Percentiles rank a stretch among this genome's conserved stretches.
Evolutionary conservation across 2,888 invertebrate species (phyloP).

Genomic region (Dromius quadrimaculatus): DNA sequence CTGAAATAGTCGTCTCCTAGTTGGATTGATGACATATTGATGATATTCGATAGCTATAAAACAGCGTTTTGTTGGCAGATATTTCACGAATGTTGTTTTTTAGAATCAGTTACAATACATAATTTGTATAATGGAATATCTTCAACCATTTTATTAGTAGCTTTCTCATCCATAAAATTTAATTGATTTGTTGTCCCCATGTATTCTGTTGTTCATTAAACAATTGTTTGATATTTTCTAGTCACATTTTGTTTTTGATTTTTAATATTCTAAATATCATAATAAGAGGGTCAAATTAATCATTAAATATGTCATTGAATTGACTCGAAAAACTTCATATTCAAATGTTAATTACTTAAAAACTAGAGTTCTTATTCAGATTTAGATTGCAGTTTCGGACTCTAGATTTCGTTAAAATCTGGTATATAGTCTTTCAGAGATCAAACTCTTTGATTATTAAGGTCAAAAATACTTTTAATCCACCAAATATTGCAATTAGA

Average conservation of each 20-base stretch:
- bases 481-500: too few relatives aligned
- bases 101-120: not conserved
- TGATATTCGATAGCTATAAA: not conserved
- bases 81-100: conserved; percentile 6
- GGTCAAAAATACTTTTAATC: too few relatives aligned
- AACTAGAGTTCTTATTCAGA: too few relatives aligned
- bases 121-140: conserved; percentile 4
- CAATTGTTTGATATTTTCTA: not conserved
- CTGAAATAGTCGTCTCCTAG: not conserved
- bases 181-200: not conserved
- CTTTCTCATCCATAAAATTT: not conserved
- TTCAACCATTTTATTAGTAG: not conserved
- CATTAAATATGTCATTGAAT: too few relatives aligned
- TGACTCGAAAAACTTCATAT: too few relatives aligned
- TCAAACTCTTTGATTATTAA: too few relatives aligned
- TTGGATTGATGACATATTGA: not conserved
- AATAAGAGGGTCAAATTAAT: not conserved
- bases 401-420: too few relatives aligned
- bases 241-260: not conserved
- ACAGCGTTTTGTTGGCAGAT: not conserved
- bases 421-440: too few relatives aligned
- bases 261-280: conserved; percentile 9
- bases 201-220: not conserved
- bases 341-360: too few relatives aligned
- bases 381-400: too few relatives aligned